phyloP scores from a whole-genome alignment of 2,797 vertebrate genomes.

The Harpagifer antarcticus region DNA sequence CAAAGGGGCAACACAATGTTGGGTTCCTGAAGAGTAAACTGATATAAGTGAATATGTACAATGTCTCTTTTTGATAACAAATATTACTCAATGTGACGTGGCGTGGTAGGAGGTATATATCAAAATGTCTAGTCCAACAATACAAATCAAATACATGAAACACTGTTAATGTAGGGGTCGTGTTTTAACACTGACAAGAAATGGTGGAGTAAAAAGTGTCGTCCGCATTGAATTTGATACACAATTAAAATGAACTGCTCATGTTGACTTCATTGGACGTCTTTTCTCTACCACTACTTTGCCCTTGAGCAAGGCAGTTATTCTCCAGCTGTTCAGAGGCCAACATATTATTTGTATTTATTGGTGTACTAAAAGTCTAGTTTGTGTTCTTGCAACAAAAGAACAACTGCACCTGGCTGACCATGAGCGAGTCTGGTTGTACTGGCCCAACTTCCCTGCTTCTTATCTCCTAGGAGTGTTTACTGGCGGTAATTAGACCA shows the following conservation, averaged over 20 bases:
- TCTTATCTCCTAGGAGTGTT: conserved; percentile 72
- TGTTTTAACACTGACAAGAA: neutral
- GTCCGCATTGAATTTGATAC: neutral
- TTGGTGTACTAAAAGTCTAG: neutral
- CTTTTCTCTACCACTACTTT: neutral
- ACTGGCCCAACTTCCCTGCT: conserved; percentile 31
- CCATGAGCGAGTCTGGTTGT: conserved; percentile 22
- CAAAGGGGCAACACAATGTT: too few species aligned
- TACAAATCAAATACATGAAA: neutral
- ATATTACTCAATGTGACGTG: neutral
- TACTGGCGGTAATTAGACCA: conserved; percentile 78
- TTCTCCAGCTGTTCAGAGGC: neutral
- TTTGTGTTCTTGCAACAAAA: conserved; percentile 26
- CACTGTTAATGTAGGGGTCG: neutral
- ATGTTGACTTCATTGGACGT: neutral
- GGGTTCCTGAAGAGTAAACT: neutral
- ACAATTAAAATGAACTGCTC: neutral
- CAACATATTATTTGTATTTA: neutral
- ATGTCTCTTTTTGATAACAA: neutral
- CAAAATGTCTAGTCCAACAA: neutral
- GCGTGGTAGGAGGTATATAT: too few species aligned
- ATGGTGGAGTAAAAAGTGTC: neutral
- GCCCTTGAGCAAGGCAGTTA: neutral
- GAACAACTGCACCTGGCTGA: conserved; percentile 40
- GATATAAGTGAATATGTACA: neutral